phyloP scores from a whole-genome alignment of 1,140 invertebrate species.

The Cheumatopsyche charites region DNA sequence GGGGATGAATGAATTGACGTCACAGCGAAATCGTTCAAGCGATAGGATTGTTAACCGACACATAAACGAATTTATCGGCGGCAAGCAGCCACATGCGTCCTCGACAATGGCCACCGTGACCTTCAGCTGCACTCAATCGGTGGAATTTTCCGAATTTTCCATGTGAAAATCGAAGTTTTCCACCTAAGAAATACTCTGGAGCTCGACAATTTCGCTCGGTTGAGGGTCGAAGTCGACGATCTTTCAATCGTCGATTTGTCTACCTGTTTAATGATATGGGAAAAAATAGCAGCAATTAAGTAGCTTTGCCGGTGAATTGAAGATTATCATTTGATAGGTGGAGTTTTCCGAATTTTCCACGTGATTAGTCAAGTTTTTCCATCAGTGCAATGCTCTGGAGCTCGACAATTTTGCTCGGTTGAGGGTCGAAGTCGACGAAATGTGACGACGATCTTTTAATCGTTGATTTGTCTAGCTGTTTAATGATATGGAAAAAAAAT shows the following conservation, averaged over 20 bases:
- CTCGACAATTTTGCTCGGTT: neutral
- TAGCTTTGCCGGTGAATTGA: no score
- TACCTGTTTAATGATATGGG: neutral
- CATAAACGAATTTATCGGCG: conserved; percentile 46
- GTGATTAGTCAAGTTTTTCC: neutral
- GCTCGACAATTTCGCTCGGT: neutral
- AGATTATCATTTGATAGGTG: neutral
- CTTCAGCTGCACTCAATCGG: neutral
- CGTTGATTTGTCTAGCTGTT: neutral
- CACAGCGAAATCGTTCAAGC: conserved; percentile 34
- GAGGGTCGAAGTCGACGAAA: neutral
- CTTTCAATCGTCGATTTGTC: neutral
- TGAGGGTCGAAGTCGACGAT: neutral
- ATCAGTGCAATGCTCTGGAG: no score
- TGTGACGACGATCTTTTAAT: neutral
- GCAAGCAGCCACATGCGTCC: conserved; percentile 33
- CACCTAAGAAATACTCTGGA: no score
- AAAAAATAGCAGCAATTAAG: no score
- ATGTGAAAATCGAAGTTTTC: neutral
- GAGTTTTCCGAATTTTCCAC: neutral
- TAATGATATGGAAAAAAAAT: no score
- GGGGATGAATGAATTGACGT: conserved; percentile 47
- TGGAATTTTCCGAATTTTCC: neutral
- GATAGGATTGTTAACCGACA: conserved; percentile 43
- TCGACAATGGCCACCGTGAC: neutral